A percentile compares a stretch with the other conserved stretches of the same genome.
Conservation (phyloP, 2,797 vertebrate species). For the Naso thynnoides region DNA sequence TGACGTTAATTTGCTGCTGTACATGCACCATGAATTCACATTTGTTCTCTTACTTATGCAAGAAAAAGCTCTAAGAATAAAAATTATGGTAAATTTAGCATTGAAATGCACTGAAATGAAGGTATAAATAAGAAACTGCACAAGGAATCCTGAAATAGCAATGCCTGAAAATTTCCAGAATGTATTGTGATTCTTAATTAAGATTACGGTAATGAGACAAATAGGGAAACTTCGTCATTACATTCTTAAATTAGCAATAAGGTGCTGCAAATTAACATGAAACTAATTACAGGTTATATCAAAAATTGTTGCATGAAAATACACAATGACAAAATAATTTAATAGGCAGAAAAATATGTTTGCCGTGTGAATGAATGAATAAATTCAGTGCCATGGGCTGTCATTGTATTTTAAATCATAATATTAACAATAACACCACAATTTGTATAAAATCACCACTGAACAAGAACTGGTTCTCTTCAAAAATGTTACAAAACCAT, state of each 20-base stretch:
- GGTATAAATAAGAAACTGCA: background rate
- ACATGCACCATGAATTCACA: conserved; percentile 1
- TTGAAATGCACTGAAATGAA: background rate
- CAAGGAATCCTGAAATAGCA: background rate
- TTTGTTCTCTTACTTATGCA: conserved; percentile 5
- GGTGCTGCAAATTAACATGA: background rate
- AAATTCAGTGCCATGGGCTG: background rate
- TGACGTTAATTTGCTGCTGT: background rate
- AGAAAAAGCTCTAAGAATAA: too few species aligned
- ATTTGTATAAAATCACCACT: conserved; percentile 13
- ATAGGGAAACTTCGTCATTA: background rate
- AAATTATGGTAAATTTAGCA: background rate
- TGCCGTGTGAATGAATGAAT: too few species aligned
- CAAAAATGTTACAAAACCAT: conserved; percentile 12
- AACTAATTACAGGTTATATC: background rate
- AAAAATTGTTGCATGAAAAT: background rate
- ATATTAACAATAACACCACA: conserved; percentile 1
- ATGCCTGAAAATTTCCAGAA: background rate
- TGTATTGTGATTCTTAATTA: background rate
- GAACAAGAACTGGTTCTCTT: conserved; percentile 8
- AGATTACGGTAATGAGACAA: background rate
- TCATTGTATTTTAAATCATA: conserved; percentile 2
- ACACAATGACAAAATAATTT: background rate
- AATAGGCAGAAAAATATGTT: too few species aligned
- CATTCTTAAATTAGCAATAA: background rate